Evolutionary conservation across 2,888 invertebrate genomes (phyloP).

Genomic region (Ceramica pisi): DNA sequence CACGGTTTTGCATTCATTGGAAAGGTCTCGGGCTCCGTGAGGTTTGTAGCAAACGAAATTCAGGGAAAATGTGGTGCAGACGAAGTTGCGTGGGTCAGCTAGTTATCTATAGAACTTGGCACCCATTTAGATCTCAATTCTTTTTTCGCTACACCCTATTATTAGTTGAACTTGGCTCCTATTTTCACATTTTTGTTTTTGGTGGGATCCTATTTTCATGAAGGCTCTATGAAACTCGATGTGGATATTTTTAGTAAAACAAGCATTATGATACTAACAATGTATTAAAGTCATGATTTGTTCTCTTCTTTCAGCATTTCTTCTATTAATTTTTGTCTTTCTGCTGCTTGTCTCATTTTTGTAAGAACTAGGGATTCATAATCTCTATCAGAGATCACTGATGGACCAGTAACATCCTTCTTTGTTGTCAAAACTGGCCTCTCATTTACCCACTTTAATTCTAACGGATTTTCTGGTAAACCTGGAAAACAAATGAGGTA

Average conservation of each 20-base stretch:
- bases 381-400: constrained; percentile 92
- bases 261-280: background rate
- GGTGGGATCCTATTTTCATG: background rate
- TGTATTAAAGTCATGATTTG: constrained; percentile 46
- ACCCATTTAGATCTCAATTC: too few species aligned
- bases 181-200: too few species aligned
- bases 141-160: too few species aligned
- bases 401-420: constrained; percentile 75
- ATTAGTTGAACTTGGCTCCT: too few species aligned
- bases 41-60: too few species aligned
- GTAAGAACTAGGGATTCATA: constrained; percentile 95
- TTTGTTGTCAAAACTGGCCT: constrained; percentile 83
- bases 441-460: constrained; percentile 93
- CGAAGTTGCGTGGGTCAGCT: too few species aligned
- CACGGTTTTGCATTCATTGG: too few species aligned
- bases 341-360: constrained; percentile 96
- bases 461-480: constrained; percentile 93
- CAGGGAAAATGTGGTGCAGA: too few species aligned
- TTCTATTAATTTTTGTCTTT: constrained; percentile 94
- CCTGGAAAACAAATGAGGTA: constrained; percentile 85
- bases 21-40: too few species aligned
- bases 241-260: background rate
- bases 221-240: too few species aligned
- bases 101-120: too few species aligned
- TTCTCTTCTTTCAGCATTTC: constrained; percentile 92